Percentiles rank a stretch among this genome's conserved stretches.
phyloP scores from a whole-genome alignment of 1,140 invertebrate species.

The honey bee (Apis mellifera) region DNA sequence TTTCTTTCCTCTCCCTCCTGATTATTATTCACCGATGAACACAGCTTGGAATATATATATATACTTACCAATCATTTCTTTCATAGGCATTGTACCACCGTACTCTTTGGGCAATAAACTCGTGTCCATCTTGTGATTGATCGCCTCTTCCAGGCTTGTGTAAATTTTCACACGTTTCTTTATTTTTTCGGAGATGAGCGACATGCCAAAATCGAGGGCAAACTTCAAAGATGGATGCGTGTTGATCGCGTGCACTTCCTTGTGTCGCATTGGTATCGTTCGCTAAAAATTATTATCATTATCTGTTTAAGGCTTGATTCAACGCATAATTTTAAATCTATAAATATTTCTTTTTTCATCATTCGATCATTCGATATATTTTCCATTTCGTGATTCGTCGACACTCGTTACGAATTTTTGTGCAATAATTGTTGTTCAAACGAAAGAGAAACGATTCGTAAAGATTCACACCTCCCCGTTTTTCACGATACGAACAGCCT shows the following conservation, averaged over 20 bases:
- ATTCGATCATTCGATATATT: too few species aligned
- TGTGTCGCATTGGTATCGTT: slow-evolving; percentile 92
- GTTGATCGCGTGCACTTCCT: slow-evolving; percentile 90
- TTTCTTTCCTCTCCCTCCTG: background rate
- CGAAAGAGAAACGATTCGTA: background rate
- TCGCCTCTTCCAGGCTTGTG: slow-evolving; percentile 83
- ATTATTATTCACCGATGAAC: background rate
- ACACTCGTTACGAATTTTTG: too few species aligned
- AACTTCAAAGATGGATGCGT: slow-evolving; percentile 89
- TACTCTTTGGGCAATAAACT: slow-evolving; percentile 90
- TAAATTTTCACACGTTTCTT: slow-evolving; percentile 87
- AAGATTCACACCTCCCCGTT: slow-evolving; percentile 91
- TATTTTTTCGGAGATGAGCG: slow-evolving; percentile 91
- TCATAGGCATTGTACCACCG: slow-evolving; percentile 90
- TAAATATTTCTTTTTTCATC: too few species aligned
- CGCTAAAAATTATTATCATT: slow-evolving; percentile 81
- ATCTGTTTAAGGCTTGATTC: too few species aligned
- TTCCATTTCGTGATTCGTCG: too few species aligned
- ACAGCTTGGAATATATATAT: too few species aligned
- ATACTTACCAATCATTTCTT: slow-evolving; percentile 90
- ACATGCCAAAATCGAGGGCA: slow-evolving; percentile 90
- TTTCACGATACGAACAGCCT: slow-evolving; percentile 89
- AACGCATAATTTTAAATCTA: too few species aligned
- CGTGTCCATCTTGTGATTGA: slow-evolving; percentile 84
- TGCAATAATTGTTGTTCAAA: too few species aligned